phyloP scores from a whole-genome alignment of 2,888 invertebrate genomes.

The Eugnorisma glareosa region DNA sequence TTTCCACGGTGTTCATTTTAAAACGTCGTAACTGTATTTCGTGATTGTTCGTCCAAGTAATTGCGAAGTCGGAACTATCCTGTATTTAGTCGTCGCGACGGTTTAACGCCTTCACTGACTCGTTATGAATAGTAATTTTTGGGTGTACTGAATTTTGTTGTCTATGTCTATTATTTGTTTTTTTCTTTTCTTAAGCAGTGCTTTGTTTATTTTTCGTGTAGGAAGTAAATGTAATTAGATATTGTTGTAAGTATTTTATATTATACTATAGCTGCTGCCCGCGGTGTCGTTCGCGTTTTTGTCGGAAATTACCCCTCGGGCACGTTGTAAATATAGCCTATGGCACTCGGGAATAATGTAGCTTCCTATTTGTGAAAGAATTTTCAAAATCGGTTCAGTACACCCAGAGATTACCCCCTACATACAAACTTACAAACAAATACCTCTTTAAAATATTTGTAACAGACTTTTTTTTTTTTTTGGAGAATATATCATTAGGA shows the following conservation, averaged over 20 bases:
- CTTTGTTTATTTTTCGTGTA: constrained; percentile 9
- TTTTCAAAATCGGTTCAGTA: too few species aligned
- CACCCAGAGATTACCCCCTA: too few species aligned
- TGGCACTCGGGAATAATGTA: too few species aligned
- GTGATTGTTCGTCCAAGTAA: constrained; percentile 65
- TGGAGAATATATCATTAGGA: not conserved
- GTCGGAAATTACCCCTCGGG: too few species aligned
- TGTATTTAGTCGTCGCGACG: constrained; percentile 57
- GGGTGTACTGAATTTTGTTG: constrained; percentile 36
- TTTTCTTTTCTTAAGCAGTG: not conserved
- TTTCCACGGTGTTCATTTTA: constrained; percentile 61
- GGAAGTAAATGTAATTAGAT: not conserved
- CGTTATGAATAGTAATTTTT: constrained; percentile 57
- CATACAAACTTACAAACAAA: too few species aligned
- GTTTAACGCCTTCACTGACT: constrained; percentile 58
- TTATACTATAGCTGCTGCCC: too few species aligned
- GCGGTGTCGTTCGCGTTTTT: too few species aligned
- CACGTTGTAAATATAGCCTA: too few species aligned
- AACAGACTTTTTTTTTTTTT: too few species aligned
- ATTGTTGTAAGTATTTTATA: not conserved
- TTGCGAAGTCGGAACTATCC: constrained; percentile 65
- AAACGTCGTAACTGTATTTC: constrained; percentile 60
- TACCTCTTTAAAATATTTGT: too few species aligned
- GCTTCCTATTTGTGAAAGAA: too few species aligned
- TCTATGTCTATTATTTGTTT: constrained; percentile 4